Percentiles rank a stretch among this genome's conserved stretches.
phyloP scores from a whole-genome alignment of 2,113 vertebrate species.

The Macquaria australasica region DNA sequence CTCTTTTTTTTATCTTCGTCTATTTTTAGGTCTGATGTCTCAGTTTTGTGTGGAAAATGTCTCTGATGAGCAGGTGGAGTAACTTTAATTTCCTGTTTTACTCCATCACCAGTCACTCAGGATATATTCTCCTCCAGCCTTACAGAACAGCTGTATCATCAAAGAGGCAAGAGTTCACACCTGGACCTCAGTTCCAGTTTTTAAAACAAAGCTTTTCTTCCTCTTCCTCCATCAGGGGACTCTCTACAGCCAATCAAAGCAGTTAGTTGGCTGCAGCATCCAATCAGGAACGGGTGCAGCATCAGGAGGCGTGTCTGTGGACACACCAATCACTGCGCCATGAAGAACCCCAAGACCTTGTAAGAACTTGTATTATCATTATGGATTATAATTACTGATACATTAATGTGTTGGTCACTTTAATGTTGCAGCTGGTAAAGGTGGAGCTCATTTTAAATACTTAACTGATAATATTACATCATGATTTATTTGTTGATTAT shows the following conservation, averaged over 20 bases:
- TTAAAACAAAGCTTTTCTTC: not conserved
- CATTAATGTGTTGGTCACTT: too few relatives aligned
- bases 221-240: slow-evolving; percentile 35
- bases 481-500: too few relatives aligned
- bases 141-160: not conserved
- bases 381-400: too few relatives aligned
- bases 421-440: too few relatives aligned
- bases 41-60: not conserved
- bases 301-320: not conserved
- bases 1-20: not conserved
- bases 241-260: slow-evolving; percentile 15
- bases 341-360: slow-evolving; percentile 33
- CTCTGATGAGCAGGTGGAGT: not conserved
- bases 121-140: not conserved
- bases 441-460: too few relatives aligned
- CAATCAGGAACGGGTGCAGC: slow-evolving; percentile 23
- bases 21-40: slow-evolving; percentile 29
- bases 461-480: too few relatives aligned
- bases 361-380: slow-evolving; percentile 8
- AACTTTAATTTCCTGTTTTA: not conserved
- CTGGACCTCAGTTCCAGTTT: too few relatives aligned
- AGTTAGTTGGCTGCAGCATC: not conserved
- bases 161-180: not conserved
- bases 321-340: not conserved
- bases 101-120: not conserved